Conservation (phyloP, 2,113 vertebrate species). For the Oryzias celebensis region DNA sequence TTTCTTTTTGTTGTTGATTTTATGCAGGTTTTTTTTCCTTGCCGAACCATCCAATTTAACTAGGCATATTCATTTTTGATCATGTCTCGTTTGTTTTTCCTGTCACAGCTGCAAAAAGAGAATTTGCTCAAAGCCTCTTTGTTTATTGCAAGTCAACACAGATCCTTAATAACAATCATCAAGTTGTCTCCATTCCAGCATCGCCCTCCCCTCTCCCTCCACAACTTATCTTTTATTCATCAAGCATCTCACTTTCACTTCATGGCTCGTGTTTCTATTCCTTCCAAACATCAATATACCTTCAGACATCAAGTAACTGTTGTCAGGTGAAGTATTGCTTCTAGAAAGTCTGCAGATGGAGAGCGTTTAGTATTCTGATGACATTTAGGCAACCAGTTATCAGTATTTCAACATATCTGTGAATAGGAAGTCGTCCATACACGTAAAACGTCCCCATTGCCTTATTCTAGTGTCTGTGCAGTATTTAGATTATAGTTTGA, state of each 20-base stretch:
- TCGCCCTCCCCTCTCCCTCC: conserved; percentile 15
- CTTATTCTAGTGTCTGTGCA: conserved; percentile 48
- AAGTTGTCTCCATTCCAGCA: conserved; percentile 11
- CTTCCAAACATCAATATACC: conserved; percentile 22
- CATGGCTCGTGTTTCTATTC: conserved; percentile 45
- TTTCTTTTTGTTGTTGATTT: conserved; percentile 10
- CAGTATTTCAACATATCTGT: conserved; percentile 18
- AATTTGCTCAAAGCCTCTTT: conserved; percentile 13
- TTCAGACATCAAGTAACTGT: neutral
- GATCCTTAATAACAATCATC: conserved; percentile 27
- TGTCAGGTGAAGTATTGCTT: conserved; percentile 20
- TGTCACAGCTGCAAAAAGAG: conserved; percentile 35
- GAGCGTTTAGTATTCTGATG: neutral
- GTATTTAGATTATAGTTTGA: conserved; percentile 25
- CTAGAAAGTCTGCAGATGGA: conserved; percentile 5
- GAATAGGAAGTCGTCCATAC: neutral
- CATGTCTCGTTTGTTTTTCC: conserved; percentile 6
- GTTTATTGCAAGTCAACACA: neutral
- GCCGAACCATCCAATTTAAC: conserved; percentile 34
- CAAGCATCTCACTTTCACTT: conserved; percentile 48
- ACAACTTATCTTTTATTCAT: conserved; percentile 59
- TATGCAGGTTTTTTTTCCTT: conserved; percentile 39
- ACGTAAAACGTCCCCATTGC: conserved; percentile 42
- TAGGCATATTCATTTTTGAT: conserved; percentile 2
- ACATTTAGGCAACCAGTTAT: conserved; percentile 10